Percentiles rank a stretch among this genome's conserved stretches.
Evolutionary conservation across 2,113 vertebrate genomes (phyloP).

Genomic region (Morphnarchus princeps): DNA sequence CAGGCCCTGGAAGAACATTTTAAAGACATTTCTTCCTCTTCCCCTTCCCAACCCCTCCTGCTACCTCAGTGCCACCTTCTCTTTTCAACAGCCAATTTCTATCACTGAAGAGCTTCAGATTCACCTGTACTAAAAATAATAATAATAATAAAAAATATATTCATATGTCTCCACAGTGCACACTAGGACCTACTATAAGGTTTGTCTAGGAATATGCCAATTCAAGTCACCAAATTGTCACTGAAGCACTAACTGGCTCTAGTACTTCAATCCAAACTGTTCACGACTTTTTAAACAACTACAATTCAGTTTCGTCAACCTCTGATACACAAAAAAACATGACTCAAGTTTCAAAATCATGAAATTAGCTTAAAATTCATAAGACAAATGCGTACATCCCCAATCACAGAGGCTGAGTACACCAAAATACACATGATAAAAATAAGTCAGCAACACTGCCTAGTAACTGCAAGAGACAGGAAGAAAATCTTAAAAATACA

Average conservation of each 20-base stretch:
- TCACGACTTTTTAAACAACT: neutral
- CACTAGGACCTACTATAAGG: neutral
- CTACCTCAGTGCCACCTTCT: neutral
- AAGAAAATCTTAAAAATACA: neutral
- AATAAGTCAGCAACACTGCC: neutral
- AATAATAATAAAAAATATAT: too few species aligned
- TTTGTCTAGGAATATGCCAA: neutral
- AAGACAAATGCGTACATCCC: neutral
- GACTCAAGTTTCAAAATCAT: neutral
- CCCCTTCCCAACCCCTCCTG: neutral
- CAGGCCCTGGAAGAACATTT: neutral
- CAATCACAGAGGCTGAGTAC: neutral
- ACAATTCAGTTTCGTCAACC: neutral
- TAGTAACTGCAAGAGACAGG: neutral
- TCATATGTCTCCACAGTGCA: neutral
- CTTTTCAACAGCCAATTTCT: neutral
- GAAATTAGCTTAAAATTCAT: neutral
- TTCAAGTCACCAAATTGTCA: neutral
- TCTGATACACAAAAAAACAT: neutral
- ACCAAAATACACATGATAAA: neutral
- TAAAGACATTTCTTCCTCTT: neutral
- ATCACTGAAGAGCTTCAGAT: neutral
- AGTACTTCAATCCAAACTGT: neutral
- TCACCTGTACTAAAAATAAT: neutral
- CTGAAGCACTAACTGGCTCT: neutral